Percentiles rank a stretch among this genome's conserved stretches.
These are phyloP conservation scores for Ptilodon capucinus DNA, from an alignment of 2,888 invertebrate species.

Conservation along the genomic window DNA sequence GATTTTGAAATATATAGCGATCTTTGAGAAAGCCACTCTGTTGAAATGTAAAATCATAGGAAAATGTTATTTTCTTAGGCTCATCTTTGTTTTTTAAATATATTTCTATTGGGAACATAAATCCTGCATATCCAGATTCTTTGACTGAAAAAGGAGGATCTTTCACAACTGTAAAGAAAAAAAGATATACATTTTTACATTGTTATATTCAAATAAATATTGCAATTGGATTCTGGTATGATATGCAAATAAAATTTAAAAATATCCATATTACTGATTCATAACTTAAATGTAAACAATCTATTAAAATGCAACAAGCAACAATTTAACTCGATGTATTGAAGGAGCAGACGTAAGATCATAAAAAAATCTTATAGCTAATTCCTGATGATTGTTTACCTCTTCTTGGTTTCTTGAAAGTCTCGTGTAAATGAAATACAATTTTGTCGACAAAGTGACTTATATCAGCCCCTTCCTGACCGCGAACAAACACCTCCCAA, in stretches of 20 bases:
- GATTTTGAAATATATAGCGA: slow-evolving; percentile 91
- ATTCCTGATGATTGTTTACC: slow-evolving; percentile 80
- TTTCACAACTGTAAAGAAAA: slow-evolving; percentile 88
- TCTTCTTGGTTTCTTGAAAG: slow-evolving; percentile 95
- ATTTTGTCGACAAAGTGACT: slow-evolving; percentile 96
- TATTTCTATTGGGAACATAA: slow-evolving; percentile 94
- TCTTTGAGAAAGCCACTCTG: slow-evolving; percentile 89
- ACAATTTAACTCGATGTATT: too few species aligned
- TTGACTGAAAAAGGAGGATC: slow-evolving; percentile 95
- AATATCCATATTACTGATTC: too few species aligned
- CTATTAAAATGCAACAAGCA: not conserved
- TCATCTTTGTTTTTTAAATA: slow-evolving; percentile 94
- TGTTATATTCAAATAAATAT: not conserved
- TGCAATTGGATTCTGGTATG: not conserved
- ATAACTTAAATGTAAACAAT: slow-evolving; percentile 15
- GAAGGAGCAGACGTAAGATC: too few species aligned
- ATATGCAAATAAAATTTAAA: not conserved
- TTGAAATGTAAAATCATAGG: slow-evolving; percentile 94
- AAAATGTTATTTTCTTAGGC: slow-evolving; percentile 91
- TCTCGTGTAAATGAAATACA: slow-evolving; percentile 94
- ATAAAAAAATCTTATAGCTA: too few species aligned
- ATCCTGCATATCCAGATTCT: slow-evolving; percentile 98
- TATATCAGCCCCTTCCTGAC: slow-evolving; percentile 93
- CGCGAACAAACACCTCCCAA: slow-evolving; percentile 97
- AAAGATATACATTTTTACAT: not conserved